Base-by-base conservation (phyloP, 2,113 vertebrate species). In the Gulo gulo region DNA sequence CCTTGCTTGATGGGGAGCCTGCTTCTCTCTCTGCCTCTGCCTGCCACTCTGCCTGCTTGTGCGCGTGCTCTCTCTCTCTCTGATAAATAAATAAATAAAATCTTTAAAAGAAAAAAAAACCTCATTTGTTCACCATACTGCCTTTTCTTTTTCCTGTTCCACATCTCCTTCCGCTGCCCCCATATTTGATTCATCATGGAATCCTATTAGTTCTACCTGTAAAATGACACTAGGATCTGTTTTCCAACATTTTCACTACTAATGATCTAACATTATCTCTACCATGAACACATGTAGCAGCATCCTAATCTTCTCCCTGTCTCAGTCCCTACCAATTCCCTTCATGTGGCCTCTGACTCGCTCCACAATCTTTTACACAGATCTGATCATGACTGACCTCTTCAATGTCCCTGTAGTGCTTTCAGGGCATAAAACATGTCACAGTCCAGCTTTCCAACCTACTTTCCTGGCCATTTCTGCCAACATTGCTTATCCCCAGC, bases 131-230 rank as follows among this genome's bases (percentile, higher is more conserved):
- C 42, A 42, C 23, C 4, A 6, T 0, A 57, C 52, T 42, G 36
- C 31, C 10, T 90, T 91, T 80, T 39, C 31, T 45, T 81, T 31
- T 55, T n/a, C n/a, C 23, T 31, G 5, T 13, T 31, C 26, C 78
- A 36, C 39, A n/a, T 31, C 11, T 26, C 13, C 34, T 15, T 6
- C 18, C 20, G 4, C 12, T 6, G 0, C 16, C 6, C 5, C 31
- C 7, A 7, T 73, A 39, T 88, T 81, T 7, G 47, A 20, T 39
- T 96, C 52, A n/a, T 61, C 61, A 45, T 45, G 6, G 1, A 83
- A 55, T 67, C n/a, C 59, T 92, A 11, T 36, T 26, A 52, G 24
- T 34, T 86, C n/a, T 34, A 21, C 65, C 55, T 93, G 2, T 93
- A 57, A 67, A 83, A 63, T 47, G 24, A 45, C 26, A 10, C 31